Conservation (phyloP, 2,797 vertebrate genomes). For the Sebastes matsubarae region DNA sequence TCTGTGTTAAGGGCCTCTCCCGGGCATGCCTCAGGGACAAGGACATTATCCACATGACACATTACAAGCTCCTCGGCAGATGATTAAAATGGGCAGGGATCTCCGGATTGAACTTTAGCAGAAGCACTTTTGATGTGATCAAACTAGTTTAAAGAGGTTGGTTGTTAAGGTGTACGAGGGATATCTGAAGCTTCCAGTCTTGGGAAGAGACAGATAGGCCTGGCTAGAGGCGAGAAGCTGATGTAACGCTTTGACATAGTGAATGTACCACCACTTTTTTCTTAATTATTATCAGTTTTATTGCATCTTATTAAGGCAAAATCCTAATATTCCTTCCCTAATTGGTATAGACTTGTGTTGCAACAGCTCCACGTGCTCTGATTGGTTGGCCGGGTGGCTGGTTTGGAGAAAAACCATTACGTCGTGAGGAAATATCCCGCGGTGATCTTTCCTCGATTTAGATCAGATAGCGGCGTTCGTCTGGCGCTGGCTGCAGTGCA, state of each 20-base stretch:
- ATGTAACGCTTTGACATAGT: conserved; percentile 73
- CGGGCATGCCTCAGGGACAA: conserved; percentile 71
- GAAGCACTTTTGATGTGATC: conserved; percentile 77
- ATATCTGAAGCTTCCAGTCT: conserved; percentile 66
- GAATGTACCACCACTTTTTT: conserved; percentile 36
- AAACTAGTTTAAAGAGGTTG: conserved; percentile 78
- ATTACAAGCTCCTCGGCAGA: conserved; percentile 69
- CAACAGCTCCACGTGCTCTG: conserved; percentile 32
- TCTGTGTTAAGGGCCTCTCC: conserved; percentile 74
- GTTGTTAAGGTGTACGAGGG: conserved; percentile 73
- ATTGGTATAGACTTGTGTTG: conserved; percentile 56
- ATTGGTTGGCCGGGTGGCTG: conserved; percentile 44
- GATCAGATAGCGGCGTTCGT: conserved; percentile 69
- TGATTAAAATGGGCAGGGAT: conserved; percentile 78
- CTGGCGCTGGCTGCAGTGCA: conserved; percentile 53
- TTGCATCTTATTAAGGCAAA: conserved; percentile 59
- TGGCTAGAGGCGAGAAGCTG: conserved; percentile 69
- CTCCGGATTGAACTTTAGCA: conserved; percentile 67
- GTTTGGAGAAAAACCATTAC: conserved; percentile 49
- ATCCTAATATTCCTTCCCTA: conserved; percentile 43
- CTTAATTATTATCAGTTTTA: conserved; percentile 56
- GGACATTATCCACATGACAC: conserved; percentile 84
- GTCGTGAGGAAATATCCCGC: conserved; percentile 68
- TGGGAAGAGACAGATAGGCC: conserved; percentile 57
- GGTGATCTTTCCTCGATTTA: conserved; percentile 75